phyloP scores from a whole-genome alignment of 1,140 invertebrate species.

The Linepithema humile region DNA sequence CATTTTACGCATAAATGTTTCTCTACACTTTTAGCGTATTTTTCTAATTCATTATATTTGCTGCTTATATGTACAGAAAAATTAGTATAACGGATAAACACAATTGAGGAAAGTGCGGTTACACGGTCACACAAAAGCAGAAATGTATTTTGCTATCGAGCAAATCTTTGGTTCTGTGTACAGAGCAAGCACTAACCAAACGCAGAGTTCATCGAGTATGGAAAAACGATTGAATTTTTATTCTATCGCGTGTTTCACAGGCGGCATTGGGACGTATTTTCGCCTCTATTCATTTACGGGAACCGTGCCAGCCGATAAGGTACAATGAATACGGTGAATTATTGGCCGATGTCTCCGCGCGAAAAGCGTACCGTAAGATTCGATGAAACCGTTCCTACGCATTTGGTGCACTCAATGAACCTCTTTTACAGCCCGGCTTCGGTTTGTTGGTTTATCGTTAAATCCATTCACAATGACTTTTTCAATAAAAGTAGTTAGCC shows the following conservation, averaged over 20 bases:
- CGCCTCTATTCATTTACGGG: conserved; percentile 50
- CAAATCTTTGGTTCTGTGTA: not conserved
- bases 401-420: not conserved
- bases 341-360: conserved; percentile 19
- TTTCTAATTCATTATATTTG: not conserved
- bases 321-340: conserved; percentile 51
- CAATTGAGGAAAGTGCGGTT: not conserved
- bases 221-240: conserved; percentile 47
- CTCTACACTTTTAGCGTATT: too few relatives aligned
- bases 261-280: conserved; percentile 25
- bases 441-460: conserved; percentile 16
- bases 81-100: not conserved
- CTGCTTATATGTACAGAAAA: not conserved
- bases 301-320: conserved; percentile 25
- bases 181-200: conserved; percentile 12
- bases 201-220: conserved; percentile 24
- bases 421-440: not conserved
- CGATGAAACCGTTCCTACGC: not conserved
- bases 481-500: too few relatives aligned
- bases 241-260: conserved; percentile 43
- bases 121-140: not conserved
- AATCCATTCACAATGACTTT: too few relatives aligned
- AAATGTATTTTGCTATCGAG: not conserved
- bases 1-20: not conserved
- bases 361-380: conserved; percentile 40